Evolutionary conservation across 2,888 invertebrate species (phyloP).

Genomic region (Microchrysa polita): DNA sequence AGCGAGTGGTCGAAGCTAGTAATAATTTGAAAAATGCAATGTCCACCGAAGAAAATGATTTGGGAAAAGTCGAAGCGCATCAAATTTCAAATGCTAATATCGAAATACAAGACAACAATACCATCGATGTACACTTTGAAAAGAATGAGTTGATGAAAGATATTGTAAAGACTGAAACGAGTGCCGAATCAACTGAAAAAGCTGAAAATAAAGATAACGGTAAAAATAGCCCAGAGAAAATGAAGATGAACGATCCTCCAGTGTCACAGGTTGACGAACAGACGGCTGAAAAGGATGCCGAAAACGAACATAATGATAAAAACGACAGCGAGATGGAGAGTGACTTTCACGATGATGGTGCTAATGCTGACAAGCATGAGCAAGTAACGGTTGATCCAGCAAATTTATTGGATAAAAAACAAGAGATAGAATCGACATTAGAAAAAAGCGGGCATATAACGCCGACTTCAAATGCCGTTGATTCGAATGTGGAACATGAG

Average conservation of each 20-base stretch:
- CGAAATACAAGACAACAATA: constrained; percentile 47
- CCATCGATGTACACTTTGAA: not conserved
- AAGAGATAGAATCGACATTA: too few species aligned
- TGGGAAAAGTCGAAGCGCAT: not conserved
- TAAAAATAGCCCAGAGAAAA: not conserved
- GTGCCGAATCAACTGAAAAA: constrained; percentile 47
- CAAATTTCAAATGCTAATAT: constrained; percentile 8
- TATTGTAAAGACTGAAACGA: constrained; percentile 54
- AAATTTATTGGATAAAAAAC: too few species aligned
- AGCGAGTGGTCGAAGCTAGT: not conserved
- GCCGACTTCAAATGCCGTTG: not conserved
- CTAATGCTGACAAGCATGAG: too few species aligned
- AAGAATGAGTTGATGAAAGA: constrained; percentile 48
- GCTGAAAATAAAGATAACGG: constrained; percentile 2
- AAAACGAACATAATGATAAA: not conserved
- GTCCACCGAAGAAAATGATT: not conserved
- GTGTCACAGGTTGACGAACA: too few species aligned
- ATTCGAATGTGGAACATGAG: constrained; percentile 20
- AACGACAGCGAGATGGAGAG: constrained; percentile 5
- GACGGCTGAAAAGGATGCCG: not conserved
- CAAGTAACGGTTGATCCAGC: too few species aligned
- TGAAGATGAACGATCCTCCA: constrained; percentile 30
- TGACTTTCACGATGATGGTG: too few species aligned
- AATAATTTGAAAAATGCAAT: not conserved
- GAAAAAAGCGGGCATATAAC: too few species aligned